Percentiles rank a stretch among this genome's conserved stretches.
Conservation (phyloP, 2,797 vertebrate genomes). For the Distichodus sexfasciatus region DNA sequence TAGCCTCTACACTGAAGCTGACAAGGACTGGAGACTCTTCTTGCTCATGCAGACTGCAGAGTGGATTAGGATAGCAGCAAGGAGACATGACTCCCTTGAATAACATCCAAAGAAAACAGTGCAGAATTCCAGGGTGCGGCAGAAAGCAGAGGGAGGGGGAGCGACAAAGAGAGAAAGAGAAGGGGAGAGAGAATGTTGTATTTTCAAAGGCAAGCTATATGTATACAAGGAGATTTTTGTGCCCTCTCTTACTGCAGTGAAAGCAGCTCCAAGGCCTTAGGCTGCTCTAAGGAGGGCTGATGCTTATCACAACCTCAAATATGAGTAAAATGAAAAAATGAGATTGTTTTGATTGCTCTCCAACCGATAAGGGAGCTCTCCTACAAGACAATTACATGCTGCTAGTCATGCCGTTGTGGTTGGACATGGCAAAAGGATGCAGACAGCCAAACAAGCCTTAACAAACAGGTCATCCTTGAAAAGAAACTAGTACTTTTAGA, state of each 20-base stretch:
- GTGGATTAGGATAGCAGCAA: slow-evolving; percentile 33
- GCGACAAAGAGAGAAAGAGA: background rate
- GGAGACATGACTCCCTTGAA: slow-evolving; percentile 53
- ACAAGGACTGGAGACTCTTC: slow-evolving; percentile 23
- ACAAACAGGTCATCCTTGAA: slow-evolving; percentile 36
- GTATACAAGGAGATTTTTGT: slow-evolving; percentile 47
- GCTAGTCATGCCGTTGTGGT: slow-evolving; percentile 39
- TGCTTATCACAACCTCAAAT: slow-evolving; percentile 31
- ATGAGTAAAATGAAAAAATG: slow-evolving; percentile 37
- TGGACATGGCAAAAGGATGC: slow-evolving; percentile 28
- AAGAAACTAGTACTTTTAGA: slow-evolving; percentile 22
- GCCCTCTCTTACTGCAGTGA: background rate
- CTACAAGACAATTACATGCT: slow-evolving; percentile 42
- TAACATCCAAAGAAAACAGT: slow-evolving; percentile 53
- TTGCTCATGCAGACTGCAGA: slow-evolving; percentile 31
- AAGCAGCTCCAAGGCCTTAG: background rate
- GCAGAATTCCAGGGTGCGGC: slow-evolving; percentile 42
- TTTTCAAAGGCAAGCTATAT: slow-evolving; percentile 35
- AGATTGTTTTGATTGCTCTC: slow-evolving; percentile 45
- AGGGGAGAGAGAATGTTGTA: slow-evolving; percentile 18
- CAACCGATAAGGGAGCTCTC: slow-evolving; percentile 33
- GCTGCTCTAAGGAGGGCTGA: slow-evolving; percentile 6
- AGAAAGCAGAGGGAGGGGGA: slow-evolving; percentile 13
- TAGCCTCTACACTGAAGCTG: background rate
- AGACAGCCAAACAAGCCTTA: slow-evolving; percentile 35